Base-by-base conservation (phyloP, 1,140 invertebrate species). In the Drusus annulatus region DNA sequence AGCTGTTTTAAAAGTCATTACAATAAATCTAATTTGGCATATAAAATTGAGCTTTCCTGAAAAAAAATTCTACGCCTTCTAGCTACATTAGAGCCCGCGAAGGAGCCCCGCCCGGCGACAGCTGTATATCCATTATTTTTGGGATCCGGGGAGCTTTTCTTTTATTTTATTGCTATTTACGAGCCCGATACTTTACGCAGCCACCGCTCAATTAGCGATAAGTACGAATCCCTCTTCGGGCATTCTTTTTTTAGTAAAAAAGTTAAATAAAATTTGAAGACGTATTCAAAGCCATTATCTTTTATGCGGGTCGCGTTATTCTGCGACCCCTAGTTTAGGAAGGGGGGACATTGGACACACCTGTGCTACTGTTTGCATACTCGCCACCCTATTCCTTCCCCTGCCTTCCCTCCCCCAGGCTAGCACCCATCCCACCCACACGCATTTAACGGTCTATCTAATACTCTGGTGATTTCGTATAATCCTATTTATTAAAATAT, bases 241-340 rank as follows among this genome's bases (percentile, higher is more conserved):
- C 25, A 36, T 71, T 77, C 50, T 52, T 77, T 25, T n/a, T 15
- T 8, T 45, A 45, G 58, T 21, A 36, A 21, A 80, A 79, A 81
- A 76, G 68, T 81, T 75, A 79, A 81, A 81, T 75, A 81, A 81
- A 81, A 81, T 25, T 81, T 79, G 80, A 81, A 81, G 80, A 81
- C 80, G 76, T 81, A 81, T 81, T 79, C 77, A 36, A 63, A 69
- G 50, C 69, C 77, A 74, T 81, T 79, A 81, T 76, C 76, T 79
- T 81, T 81, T 81, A 81, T 60, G 77, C 68, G 69, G 80, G 76
- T 81, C 76, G 80, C 77, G 69, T 74, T 78, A 81, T 78, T 80
- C 77, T 69, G 80, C 45, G 69, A 45, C 45, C 19, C 36, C 23
- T 56, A 21, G 54, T 56, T 56, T 56, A 10, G 54, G n/a, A 56